phyloP scores from a whole-genome alignment of 2,797 vertebrate genomes.

The Pseudochirops corinnae region DNA sequence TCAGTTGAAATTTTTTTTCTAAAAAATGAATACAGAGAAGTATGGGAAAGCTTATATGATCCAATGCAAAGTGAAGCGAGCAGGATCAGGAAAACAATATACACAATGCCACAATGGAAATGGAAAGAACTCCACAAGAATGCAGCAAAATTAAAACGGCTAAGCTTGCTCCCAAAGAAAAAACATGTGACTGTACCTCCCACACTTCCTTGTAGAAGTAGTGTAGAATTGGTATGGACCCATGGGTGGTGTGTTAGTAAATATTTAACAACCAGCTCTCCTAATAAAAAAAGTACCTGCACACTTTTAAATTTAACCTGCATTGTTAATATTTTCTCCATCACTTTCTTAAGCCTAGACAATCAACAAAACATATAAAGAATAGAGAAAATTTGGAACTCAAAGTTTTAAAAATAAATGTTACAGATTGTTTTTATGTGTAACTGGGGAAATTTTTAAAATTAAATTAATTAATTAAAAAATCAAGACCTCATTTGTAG shows the following conservation, averaged over 20 bases:
- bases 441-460: too few relatives aligned
- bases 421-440: too few relatives aligned
- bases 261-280: too few relatives aligned
- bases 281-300: too few relatives aligned
- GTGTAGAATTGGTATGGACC: neutral
- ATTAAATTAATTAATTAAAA: too few relatives aligned
- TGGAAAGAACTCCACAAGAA: neutral
- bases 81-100: neutral
- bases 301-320: too few relatives aligned
- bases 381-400: too few relatives aligned
- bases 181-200: neutral
- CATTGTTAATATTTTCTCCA: neutral
- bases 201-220: neutral
- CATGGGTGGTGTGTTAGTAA: too few relatives aligned
- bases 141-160: neutral
- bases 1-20: neutral
- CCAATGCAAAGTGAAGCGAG: neutral
- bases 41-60: neutral
- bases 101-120: neutral
- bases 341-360: neutral
- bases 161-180: neutral
- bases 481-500: neutral
- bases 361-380: neutral
- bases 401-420: too few relatives aligned
- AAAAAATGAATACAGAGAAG: neutral